Base-by-base conservation (phyloP, 1,140 invertebrate species). In the Drosophila mojavensis region DNA sequence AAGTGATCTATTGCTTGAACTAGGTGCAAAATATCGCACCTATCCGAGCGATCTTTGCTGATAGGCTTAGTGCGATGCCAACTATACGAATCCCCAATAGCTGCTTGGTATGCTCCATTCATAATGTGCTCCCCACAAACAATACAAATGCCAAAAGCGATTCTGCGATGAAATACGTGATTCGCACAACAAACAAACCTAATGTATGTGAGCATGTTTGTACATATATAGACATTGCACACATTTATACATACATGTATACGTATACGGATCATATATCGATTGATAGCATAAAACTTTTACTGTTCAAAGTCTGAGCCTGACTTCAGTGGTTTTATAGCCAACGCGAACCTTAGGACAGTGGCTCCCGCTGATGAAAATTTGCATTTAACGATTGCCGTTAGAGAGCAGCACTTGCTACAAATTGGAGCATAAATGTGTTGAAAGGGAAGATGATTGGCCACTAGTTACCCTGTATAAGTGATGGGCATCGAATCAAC, bases 321-420 rank as follows among this genome's bases (percentile, higher is more conserved):
- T 41, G 36, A 5, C 17, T 47, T 56, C 36, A 13, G 17, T 24
- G 26, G 9, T 15, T 47, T 54, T 36, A 10, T 20, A 33, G 10
- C 28, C 2, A 15, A 45, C 5, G 9, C 36, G 39, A 9, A 39
- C 10, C 13, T 39, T 39, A 39, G 36, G 36, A 39, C 36, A 39
- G 36, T 9, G 36, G 36, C 36, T 39, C 36, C 24, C 30, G 58
- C 15, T 30, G 28, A 20, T 55, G 53, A 9, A 17, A 45, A 72
- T 72, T 72, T 72, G 63, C 69, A 67, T 72, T 72, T 66, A 72
- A 67, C 55, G 69, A 72, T 72, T 60, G 63, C 69, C 69, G 63
- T 72, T 67, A 39, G 36, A 39, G 36, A 67, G 63, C 58, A 67
- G 55, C 48, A 67, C 54, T 71, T 39, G 45, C 15, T 47, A 56